These are phyloP conservation scores for Acromyrmex charruanus DNA, from an alignment of 1,140 invertebrate genomes.

Conservation along the genomic window DNA sequence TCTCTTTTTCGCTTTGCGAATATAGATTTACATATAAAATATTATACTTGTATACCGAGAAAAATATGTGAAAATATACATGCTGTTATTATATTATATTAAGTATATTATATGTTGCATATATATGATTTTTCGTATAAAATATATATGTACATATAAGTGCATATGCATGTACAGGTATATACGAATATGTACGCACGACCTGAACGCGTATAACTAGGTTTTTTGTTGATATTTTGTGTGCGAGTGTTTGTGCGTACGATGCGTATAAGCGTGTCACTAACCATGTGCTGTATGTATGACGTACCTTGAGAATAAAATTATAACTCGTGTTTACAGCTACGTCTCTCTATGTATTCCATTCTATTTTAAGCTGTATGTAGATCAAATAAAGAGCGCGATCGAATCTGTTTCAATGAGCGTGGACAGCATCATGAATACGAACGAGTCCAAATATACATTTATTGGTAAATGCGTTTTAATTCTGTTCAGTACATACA, in stretches of 20 bases:
- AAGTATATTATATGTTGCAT: constrained; percentile 33
- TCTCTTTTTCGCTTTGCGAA: neutral
- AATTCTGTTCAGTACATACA: neutral
- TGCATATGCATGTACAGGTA: constrained; percentile 29
- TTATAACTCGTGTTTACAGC: constrained; percentile 78
- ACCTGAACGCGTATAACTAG: neutral
- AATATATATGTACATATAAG: constrained; percentile 40
- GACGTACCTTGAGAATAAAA: constrained; percentile 77
- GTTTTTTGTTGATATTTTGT: constrained; percentile 11
- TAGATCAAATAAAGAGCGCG: neutral
- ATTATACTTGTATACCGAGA: constrained; percentile 52
- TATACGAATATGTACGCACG: constrained; percentile 22
- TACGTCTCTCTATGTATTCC: neutral
- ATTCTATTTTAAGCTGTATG: neutral
- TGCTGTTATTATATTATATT: constrained; percentile 22
- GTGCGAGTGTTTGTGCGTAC: constrained; percentile 22
- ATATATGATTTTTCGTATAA: constrained; percentile 35
- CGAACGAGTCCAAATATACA: neutral
- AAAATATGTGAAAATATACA: constrained; percentile 29
- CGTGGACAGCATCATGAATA: neutral
- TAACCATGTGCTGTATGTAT: constrained; percentile 79
- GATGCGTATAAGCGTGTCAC: constrained; percentile 52
- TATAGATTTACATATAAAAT: constrained; percentile 1
- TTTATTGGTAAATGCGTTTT: neutral
- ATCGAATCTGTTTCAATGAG: neutral